Percentiles rank a stretch among this genome's conserved stretches.
Evolutionary conservation across 2,888 invertebrate genomes (phyloP).

Genomic region (Griposia aprilina): DNA sequence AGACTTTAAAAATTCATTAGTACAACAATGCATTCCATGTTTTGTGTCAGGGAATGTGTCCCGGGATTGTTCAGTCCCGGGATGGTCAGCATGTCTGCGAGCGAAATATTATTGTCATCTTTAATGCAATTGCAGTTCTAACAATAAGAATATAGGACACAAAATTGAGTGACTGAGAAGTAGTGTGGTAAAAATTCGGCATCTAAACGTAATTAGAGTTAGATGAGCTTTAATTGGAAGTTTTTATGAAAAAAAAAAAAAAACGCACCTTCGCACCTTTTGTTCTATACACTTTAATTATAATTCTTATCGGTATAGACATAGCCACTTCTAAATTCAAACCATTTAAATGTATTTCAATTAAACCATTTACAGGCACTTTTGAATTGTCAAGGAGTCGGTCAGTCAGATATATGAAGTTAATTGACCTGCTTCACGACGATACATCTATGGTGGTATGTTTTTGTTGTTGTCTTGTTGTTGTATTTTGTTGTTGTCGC

Average conservation of each 20-base stretch:
- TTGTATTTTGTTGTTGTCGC: no score
- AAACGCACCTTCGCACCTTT: conserved; percentile 43
- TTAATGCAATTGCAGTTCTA: conserved; percentile 31
- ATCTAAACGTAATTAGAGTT: conserved; percentile 43
- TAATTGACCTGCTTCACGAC: no score
- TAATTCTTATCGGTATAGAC: neutral
- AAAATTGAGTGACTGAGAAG: neutral
- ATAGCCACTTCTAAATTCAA: no score
- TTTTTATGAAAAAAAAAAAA: conserved; percentile 35
- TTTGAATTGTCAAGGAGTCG: no score
- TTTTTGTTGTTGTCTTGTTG: no score
- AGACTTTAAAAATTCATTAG: conserved; percentile 71
- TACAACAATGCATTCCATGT: conserved; percentile 76
- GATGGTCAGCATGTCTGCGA: conserved; percentile 51
- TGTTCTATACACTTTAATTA: conserved; percentile 3
- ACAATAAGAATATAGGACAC: fast-evolving
- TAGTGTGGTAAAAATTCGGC: conserved; percentile 18
- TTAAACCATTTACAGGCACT: no score
- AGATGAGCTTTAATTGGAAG: conserved; percentile 39
- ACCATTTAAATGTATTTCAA: no score
- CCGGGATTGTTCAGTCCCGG: conserved; percentile 65
- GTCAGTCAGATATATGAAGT: no score
- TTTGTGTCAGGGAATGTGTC: conserved; percentile 74
- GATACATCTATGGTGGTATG: no score
- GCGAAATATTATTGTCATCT: conserved; percentile 27